These are phyloP conservation scores for Eclectus roratus DNA, from an alignment of 2,113 vertebrate genomes.

Conservation along the genomic window DNA sequence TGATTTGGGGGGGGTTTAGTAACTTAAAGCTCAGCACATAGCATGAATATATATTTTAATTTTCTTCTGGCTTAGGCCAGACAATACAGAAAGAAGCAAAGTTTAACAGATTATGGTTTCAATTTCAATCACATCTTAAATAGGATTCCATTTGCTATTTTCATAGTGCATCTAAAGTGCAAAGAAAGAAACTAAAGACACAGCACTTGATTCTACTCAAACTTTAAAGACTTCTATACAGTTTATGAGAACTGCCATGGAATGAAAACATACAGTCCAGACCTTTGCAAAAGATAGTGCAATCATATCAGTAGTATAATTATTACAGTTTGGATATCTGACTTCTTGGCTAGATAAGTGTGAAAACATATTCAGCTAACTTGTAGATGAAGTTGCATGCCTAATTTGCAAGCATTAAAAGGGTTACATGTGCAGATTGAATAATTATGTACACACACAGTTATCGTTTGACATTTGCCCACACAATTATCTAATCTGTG, in stretches of 20 bases:
- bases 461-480: constrained; percentile 34
- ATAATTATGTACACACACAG: constrained; percentile 49
- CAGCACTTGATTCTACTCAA: neutral
- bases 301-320: neutral
- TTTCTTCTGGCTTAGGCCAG: constrained; percentile 8
- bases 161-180: neutral
- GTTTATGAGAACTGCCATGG: neutral
- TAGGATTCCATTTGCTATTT: neutral
- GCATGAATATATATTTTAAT: constrained; percentile 44
- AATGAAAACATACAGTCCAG: neutral
- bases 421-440: constrained; percentile 15
- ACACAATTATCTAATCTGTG: constrained; percentile 40
- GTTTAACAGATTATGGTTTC: constrained; percentile 2
- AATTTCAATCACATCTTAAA: constrained; percentile 22
- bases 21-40: constrained; percentile 16
- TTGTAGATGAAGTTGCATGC: constrained; percentile 16
- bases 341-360: neutral
- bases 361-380: constrained; percentile 19
- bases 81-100: neutral
- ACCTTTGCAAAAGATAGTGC: neutral
- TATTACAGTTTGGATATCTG: neutral
- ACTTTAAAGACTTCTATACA: neutral
- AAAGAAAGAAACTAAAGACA: neutral
- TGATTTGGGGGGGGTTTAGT: neutral
- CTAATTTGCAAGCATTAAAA: constrained; percentile 45